Conservation (phyloP, 1,140 invertebrate species). For the Dreissena rostriformis region DNA sequence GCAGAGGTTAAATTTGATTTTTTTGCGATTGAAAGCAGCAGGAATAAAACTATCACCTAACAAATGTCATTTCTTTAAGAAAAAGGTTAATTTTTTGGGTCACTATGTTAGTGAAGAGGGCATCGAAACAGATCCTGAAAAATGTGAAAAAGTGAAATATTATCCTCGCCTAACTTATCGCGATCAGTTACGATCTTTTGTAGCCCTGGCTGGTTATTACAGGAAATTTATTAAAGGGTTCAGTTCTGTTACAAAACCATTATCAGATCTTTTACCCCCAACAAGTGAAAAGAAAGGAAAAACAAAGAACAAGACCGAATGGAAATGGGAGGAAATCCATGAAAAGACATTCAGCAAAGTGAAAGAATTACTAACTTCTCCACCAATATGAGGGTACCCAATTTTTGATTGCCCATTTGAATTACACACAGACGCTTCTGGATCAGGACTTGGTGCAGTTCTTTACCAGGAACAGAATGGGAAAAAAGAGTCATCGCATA, state of each 20-base stretch:
- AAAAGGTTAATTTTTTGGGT: slow-evolving; percentile 16
- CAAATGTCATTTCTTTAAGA: slow-evolving; percentile 10
- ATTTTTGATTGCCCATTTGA: not conserved
- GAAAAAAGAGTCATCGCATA: not conserved
- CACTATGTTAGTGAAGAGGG: slow-evolving; percentile 3
- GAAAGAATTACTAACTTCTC: not conserved
- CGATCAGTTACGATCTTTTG: slow-evolving; percentile 9
- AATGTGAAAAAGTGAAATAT: slow-evolving; percentile 11
- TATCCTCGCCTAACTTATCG: not conserved
- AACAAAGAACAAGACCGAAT: not conserved
- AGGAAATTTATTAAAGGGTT: too few relatives aligned
- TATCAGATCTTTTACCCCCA: too few relatives aligned
- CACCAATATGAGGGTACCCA: slow-evolving; percentile 3
- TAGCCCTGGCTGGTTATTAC: not conserved
- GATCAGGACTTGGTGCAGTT: not conserved
- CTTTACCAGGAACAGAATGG: slow-evolving; percentile 2
- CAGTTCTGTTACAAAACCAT: too few relatives aligned
- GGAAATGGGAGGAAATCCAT: slow-evolving; percentile 6
- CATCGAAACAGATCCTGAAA: slow-evolving; percentile 12
- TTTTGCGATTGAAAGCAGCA: not conserved
- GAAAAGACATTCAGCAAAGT: not conserved
- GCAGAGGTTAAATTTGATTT: slow-evolving; percentile 1
- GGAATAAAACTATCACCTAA: slow-evolving; percentile 4
- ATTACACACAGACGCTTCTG: not conserved
- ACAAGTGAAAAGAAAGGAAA: too few relatives aligned